Conservation (phyloP, 1,140 invertebrate species). For the Polyergus mexicanus region DNA sequence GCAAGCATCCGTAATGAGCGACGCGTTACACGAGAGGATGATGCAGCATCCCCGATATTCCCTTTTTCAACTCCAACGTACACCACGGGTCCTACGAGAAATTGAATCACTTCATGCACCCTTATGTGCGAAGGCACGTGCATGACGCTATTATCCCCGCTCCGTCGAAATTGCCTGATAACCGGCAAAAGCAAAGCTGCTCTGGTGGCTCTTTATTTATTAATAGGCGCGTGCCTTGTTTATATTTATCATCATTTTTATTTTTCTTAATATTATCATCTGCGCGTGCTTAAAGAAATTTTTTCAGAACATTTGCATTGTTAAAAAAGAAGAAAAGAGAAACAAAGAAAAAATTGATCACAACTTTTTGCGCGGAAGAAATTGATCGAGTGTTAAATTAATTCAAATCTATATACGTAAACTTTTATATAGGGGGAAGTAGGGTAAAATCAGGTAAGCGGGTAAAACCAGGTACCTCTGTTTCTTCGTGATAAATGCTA, state of each 20-base stretch:
- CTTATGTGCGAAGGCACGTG: background rate
- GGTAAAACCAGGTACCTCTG: too few species aligned
- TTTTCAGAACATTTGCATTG: background rate
- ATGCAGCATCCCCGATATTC: background rate
- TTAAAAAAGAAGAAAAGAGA: background rate
- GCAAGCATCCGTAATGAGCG: constrained; percentile 14
- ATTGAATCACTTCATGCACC: constrained; percentile 9
- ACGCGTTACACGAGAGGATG: background rate
- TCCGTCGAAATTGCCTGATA: constrained; percentile 40
- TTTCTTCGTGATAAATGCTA: too few species aligned
- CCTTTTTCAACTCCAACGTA: background rate
- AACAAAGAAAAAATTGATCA: background rate
- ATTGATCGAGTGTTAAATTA: background rate
- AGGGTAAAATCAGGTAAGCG: too few species aligned
- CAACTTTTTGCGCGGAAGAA: background rate
- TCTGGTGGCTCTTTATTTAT: too few species aligned
- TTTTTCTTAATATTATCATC: background rate
- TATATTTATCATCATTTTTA: background rate
- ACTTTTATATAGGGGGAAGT: background rate
- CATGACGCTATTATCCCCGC: constrained; percentile 1
- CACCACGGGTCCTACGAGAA: background rate
- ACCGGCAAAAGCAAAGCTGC: background rate
- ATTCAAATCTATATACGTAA: background rate
- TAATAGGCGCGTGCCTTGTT: background rate
- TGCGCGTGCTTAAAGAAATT: constrained; percentile 3